Percentiles rank a stretch among this genome's conserved stretches.
Conservation (phyloP, 2,888 invertebrate genomes). For the Diadegma fenestrale region DNA sequence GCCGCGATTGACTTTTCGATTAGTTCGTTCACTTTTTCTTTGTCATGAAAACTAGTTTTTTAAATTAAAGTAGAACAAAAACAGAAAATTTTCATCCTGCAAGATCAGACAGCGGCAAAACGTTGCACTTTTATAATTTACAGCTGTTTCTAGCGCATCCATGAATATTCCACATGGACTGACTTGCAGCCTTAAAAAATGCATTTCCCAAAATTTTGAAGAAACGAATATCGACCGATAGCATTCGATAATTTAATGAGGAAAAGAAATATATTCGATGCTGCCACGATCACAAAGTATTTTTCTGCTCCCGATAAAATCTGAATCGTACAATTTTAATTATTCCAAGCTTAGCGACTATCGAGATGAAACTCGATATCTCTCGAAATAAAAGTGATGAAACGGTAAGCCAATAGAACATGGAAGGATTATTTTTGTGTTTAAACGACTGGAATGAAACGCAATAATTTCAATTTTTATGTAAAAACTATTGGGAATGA, state of each 20-base stretch:
- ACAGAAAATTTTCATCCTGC: neutral
- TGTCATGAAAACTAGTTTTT: neutral
- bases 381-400: neutral
- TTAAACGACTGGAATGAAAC: neutral
- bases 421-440: neutral
- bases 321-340: neutral
- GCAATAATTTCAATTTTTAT: conserved; percentile 13
- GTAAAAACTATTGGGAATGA: conserved; percentile 12
- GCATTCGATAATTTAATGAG: too few relatives aligned
- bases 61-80: neutral
- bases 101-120: too few relatives aligned
- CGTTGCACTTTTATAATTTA: too few relatives aligned
- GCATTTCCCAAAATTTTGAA: too few relatives aligned
- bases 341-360: neutral
- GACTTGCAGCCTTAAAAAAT: too few relatives aligned
- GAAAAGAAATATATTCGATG: too few relatives aligned
- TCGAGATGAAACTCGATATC: neutral
- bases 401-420: neutral
- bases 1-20: conserved; percentile 48
- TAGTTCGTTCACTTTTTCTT: conserved; percentile 26
- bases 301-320: neutral
- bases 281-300: too few relatives aligned
- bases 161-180: too few relatives aligned
- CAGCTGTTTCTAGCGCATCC: too few relatives aligned
- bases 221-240: too few relatives aligned